Conservation (phyloP, 2,888 invertebrate genomes). For the Cistogaster globosa region DNA sequence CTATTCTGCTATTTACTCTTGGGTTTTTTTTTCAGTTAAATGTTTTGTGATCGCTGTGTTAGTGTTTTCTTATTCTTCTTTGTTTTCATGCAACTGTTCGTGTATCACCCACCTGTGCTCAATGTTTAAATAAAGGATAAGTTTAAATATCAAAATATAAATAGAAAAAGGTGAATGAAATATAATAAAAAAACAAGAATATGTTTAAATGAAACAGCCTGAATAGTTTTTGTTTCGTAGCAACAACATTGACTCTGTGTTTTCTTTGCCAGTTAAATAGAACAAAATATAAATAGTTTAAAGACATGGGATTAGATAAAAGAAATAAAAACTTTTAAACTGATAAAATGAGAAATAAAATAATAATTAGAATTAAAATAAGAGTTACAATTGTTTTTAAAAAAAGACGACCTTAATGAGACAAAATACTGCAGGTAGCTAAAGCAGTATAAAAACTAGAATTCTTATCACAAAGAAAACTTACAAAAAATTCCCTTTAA, state of each 20-base stretch:
- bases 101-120: conserved; percentile 43
- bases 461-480: no score
- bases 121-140: conserved; percentile 51
- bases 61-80: background rate
- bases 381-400: background rate
- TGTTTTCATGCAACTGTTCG: no score
- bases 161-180: background rate
- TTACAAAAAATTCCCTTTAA: no score
- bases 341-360: conserved; percentile 38
- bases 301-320: conserved; percentile 48
- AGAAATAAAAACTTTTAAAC: conserved; percentile 40
- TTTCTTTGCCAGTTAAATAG: conserved; percentile 27
- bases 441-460: no score
- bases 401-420: conserved; percentile 25
- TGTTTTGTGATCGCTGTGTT: conserved; percentile 58
- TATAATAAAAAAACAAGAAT: background rate
- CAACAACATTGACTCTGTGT: background rate
- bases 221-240: conserved; percentile 41
- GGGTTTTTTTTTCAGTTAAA: conserved; percentile 55
- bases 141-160: conserved; percentile 22
- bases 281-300: conserved; percentile 45
- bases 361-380: background rate
- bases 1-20: background rate
- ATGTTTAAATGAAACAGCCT: conserved; percentile 53
- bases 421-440: no score